Percentiles rank a stretch among this genome's conserved stretches.
phyloP scores from a whole-genome alignment of 2,797 vertebrate genomes.

The Luscinia megarhynchos region DNA sequence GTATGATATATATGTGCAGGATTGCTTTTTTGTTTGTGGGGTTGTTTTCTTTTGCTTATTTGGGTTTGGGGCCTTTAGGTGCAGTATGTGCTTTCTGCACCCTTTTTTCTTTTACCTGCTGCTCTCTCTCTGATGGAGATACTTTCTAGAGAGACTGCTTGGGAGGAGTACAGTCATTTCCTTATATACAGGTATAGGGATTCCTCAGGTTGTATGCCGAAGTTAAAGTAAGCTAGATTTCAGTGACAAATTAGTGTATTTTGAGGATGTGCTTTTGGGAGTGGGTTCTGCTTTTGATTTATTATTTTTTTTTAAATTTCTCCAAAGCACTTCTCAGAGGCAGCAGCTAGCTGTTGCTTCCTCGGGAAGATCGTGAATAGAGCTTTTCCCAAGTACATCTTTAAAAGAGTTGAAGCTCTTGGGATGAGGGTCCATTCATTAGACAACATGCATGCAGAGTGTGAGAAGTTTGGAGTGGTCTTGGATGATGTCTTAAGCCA shows the following conservation, averaged over 20 bases:
- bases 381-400: background rate
- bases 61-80: background rate
- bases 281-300: background rate
- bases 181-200: background rate
- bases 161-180: background rate
- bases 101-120: background rate
- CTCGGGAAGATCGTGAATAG: background rate
- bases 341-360: background rate
- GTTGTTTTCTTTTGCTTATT: background rate
- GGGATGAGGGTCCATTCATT: fast-evolving
- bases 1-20: too few species aligned
- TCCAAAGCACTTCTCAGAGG: background rate
- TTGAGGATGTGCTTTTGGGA: background rate
- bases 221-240: background rate
- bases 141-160: background rate
- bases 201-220: background rate
- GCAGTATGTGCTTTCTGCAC: background rate
- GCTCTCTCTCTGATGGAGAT: background rate
- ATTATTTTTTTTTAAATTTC: background rate
- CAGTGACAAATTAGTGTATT: background rate
- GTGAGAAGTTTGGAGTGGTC: background rate
- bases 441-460: background rate
- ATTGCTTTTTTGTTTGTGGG: background rate
- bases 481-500: background rate
- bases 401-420: background rate